A percentile compares a stretch with the other conserved stretches of the same genome.
phyloP scores from a whole-genome alignment of 2,888 invertebrate genomes.

The Sphecodes monilicornis region DNA sequence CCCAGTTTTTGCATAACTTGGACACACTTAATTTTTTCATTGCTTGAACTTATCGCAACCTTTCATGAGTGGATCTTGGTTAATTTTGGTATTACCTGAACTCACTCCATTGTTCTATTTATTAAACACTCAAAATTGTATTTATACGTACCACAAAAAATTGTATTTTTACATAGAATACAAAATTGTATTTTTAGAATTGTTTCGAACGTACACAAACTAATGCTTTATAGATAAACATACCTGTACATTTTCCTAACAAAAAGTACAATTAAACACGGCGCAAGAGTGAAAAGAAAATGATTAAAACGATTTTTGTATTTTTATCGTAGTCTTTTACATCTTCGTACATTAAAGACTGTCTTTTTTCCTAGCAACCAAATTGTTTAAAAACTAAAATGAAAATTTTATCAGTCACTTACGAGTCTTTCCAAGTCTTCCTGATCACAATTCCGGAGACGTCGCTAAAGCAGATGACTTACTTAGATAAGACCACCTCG shows the following conservation, averaged over 20 bases:
- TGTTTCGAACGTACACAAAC: not conserved
- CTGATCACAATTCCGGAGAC: not conserved
- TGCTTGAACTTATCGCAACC: too few relatives aligned
- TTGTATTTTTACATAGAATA: too few relatives aligned
- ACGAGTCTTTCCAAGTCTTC: not conserved
- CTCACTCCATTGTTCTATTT: too few relatives aligned
- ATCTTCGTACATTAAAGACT: not conserved
- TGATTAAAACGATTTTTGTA: not conserved
- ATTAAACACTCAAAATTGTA: too few relatives aligned
- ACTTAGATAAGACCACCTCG: slow-evolving; percentile 31
- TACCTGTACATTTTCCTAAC: too few relatives aligned
- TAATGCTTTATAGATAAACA: too few relatives aligned
- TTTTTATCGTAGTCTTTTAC: too few relatives aligned
- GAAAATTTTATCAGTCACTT: not conserved
- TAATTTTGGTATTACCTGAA: too few relatives aligned
- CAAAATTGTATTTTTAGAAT: not conserved
- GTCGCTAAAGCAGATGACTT: slow-evolving; percentile 22
- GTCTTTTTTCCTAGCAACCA: not conserved
- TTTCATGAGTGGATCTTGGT: too few relatives aligned
- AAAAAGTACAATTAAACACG: not conserved
- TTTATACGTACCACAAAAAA: too few relatives aligned
- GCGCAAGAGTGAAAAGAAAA: not conserved
- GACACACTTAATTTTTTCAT: too few relatives aligned
- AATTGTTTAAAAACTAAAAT: not conserved
- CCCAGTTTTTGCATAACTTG: too few relatives aligned